Conservation (phyloP, 2,797 vertebrate species). For the Scolopax rusticola region DNA sequence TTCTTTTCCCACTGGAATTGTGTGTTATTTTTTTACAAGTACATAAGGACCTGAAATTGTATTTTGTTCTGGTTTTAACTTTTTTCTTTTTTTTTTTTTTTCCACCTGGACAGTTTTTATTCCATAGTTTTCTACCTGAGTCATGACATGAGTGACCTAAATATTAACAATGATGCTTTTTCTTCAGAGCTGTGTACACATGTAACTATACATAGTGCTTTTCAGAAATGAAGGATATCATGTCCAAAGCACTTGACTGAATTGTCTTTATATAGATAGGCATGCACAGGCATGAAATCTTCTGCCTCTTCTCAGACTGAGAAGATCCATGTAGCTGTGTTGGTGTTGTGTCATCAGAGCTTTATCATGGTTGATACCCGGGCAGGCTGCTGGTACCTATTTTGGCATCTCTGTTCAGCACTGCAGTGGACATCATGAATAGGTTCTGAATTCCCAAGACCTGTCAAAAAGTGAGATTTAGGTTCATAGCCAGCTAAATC, state of each 20-base stretch:
- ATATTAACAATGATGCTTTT: not conserved
- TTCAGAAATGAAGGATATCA: not conserved
- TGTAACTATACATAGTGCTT: not conserved
- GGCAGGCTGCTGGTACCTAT: not conserved
- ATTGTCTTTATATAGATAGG: not conserved
- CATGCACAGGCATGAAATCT: not conserved
- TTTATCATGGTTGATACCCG: not conserved
- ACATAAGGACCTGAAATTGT: not conserved
- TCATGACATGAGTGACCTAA: not conserved
- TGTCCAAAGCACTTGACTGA: not conserved
- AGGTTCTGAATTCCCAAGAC: not conserved
- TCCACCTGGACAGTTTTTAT: not conserved
- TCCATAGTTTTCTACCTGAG: not conserved
- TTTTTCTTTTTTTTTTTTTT: not conserved
- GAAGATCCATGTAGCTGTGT: not conserved
- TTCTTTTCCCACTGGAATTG: not conserved
- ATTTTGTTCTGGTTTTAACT: not conserved
- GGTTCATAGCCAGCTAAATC: not conserved
- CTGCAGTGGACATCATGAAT: fast-evolving
- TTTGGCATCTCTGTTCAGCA: not conserved
- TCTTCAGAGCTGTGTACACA: not conserved
- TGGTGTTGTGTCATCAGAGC: not conserved
- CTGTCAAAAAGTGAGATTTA: not conserved
- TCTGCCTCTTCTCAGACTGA: not conserved
- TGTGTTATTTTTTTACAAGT: not conserved